Base-by-base conservation (phyloP, 2,113 vertebrate genomes). In the Sphaerodactylus townsendi region DNA sequence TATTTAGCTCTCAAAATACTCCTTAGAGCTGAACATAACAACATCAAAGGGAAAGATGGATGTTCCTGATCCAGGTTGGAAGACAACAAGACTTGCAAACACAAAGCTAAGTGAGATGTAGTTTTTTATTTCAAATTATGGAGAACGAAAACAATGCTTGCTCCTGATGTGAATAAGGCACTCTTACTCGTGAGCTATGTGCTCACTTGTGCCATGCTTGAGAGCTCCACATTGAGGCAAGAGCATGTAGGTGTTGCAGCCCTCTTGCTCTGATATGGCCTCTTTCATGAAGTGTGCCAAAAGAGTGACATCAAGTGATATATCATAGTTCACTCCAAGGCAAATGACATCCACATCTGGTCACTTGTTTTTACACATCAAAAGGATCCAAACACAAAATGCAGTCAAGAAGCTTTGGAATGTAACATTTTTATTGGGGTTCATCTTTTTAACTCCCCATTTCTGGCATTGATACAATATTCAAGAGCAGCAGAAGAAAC, bases 361-460 rank as follows among this genome's bases (percentile, higher is more conserved):
- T 79, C n/a, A 72, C 37, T 11, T 50, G 23, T 44, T 70, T 82
- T 44, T 77, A 10, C 3, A n/a, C 44, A 56, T 50, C 3, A 53
- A 21, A 83, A 25, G 30, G 13, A 10, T 7, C 73, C 44, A n/a
- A 80, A 50, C 46, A 66, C 48, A 33, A 9, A 75, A 78, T 50
- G 10, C 33, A 84, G 35, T n/a, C 33, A 72, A 65, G 7, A 25
- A 23, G 33, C 30, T 94, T 88, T 92, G 96, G 96, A 97, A 97
- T 97, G 96, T 97, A 96, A 96, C 95, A 94, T 96, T 97, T 62
- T 97, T 97, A 97, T 96, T 96, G 79, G 92, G 93, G 91, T 89
- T 71, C 41, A 88, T 90, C 90, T 89, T 92, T 93, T 93, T 90
- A 91, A 82, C 86, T 89, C 95, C 95, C 95, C 93, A 93, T 95